Percentiles rank a stretch among this genome's conserved stretches.
These are phyloP conservation scores for Suncus etruscus DNA, from an alignment of 2,113 vertebrate species.

Conservation along the genomic window DNA sequence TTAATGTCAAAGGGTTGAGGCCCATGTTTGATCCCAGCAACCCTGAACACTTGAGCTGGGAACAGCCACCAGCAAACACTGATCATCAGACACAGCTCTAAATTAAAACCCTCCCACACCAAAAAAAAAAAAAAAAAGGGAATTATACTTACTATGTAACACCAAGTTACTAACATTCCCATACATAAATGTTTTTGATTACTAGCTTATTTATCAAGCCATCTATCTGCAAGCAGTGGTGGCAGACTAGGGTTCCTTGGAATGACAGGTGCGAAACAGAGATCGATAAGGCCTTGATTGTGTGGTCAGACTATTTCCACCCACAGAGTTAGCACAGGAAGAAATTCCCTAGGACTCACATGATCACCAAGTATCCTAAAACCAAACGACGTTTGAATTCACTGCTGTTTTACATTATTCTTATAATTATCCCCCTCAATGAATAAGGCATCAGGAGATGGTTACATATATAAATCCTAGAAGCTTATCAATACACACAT, in stretches of 20 bases:
- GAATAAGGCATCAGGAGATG: slow-evolving; percentile 21
- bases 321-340: slow-evolving; percentile 44
- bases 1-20: no score
- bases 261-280: neutral
- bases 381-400: slow-evolving; percentile 50
- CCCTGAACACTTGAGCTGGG: no score
- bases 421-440: slow-evolving; percentile 3
- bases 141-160: neutral
- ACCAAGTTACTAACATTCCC: slow-evolving; percentile 42
- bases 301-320: slow-evolving; percentile 60
- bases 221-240: slow-evolving; percentile 53
- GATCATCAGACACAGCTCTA: no score
- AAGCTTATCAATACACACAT: slow-evolving; percentile 24
- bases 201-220: slow-evolving; percentile 64
- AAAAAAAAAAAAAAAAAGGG: no score
- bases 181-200: slow-evolving; percentile 46
- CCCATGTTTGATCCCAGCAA: no score
- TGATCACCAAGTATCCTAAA: slow-evolving; percentile 37
- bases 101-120: no score
- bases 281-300: slow-evolving; percentile 64
- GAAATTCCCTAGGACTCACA: slow-evolving; percentile 56
- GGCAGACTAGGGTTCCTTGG: slow-evolving; percentile 26
- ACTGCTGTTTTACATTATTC: slow-evolving; percentile 54
- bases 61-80: no score
- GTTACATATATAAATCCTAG: slow-evolving; percentile 29